phyloP scores from a whole-genome alignment of 2,113 vertebrate genomes.

The Amia ocellicauda region DNA sequence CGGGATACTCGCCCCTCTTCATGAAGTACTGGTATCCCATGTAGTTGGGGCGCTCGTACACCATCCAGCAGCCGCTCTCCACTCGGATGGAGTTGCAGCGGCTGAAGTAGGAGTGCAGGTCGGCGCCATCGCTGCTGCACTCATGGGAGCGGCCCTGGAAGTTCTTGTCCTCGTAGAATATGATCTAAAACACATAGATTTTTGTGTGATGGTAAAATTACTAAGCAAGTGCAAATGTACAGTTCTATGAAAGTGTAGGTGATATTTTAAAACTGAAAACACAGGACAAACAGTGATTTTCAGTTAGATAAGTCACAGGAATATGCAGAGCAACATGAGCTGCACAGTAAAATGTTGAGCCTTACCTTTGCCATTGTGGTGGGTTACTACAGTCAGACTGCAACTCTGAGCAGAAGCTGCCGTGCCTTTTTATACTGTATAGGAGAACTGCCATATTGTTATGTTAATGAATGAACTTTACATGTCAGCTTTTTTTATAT shows the following conservation, averaged over 20 bases:
- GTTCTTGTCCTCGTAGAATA: no score
- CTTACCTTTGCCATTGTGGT: conserved; percentile 60
- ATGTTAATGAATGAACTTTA: conserved; percentile 39
- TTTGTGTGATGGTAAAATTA: no score
- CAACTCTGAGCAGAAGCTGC: conserved; percentile 3
- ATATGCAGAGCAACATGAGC: no score
- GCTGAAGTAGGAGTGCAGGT: conserved; percentile 62
- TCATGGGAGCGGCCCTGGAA: no score
- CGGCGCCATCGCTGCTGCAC: conserved; percentile 59
- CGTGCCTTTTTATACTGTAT: conserved; percentile 57
- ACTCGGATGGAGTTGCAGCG: conserved; percentile 62
- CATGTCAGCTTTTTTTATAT: conserved; percentile 56
- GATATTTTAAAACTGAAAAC: no score
- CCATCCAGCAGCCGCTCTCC: conserved; percentile 68
- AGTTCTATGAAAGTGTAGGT: no score
- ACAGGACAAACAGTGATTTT: no score
- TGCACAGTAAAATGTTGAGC: no score
- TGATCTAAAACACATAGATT: no score
- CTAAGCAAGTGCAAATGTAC: no score
- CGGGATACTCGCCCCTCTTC: conserved; percentile 44
- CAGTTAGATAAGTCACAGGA: no score
- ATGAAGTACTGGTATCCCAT: no score
- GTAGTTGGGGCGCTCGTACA: conserved; percentile 11
- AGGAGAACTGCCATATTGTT: conserved; percentile 43
- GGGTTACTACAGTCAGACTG: conserved; percentile 33